Percentiles rank a stretch among this genome's conserved stretches.
Evolutionary conservation across 2,888 invertebrate genomes (phyloP).

Genomic region (Cenopis cana): DNA sequence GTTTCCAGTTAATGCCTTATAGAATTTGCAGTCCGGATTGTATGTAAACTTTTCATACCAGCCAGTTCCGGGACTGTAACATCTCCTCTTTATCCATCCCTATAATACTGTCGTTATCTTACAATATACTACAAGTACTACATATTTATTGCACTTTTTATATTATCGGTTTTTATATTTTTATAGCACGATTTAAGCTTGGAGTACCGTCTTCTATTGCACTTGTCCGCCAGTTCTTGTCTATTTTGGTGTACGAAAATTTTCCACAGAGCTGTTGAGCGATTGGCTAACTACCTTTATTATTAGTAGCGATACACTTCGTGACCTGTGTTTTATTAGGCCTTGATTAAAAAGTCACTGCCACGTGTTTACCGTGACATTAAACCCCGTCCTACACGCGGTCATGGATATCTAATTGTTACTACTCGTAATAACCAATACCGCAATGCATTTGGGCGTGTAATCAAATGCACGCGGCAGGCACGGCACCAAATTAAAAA

Average conservation of each 20-base stretch:
- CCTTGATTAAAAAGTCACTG: neutral
- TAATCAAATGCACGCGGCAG: slow-evolving; percentile 14
- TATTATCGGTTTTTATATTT: neutral
- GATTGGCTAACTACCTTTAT: neutral
- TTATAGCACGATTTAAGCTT: neutral
- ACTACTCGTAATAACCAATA: slow-evolving; percentile 14
- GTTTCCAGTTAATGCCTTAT: neutral
- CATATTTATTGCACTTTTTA: no score
- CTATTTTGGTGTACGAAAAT: no score
- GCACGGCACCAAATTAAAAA: neutral
- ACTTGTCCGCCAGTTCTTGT: neutral
- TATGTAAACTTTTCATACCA: no score
- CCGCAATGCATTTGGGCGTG: slow-evolving; percentile 11
- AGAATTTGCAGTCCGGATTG: neutral
- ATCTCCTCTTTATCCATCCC: neutral
- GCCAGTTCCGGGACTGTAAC: no score
- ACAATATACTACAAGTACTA: no score
- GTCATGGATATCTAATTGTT: slow-evolving; percentile 13
- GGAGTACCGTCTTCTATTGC: neutral
- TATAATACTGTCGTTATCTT: no score
- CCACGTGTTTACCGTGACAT: slow-evolving; percentile 16
- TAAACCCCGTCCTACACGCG: slow-evolving; percentile 13
- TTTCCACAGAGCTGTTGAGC: no score
- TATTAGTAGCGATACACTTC: neutral
- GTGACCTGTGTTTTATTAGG: neutral